Evolutionary conservation across 2,797 vertebrate genomes (phyloP), one percentile per base, ranked within the genome.

Genomic region (Macropus fuliginosus): DNA sequence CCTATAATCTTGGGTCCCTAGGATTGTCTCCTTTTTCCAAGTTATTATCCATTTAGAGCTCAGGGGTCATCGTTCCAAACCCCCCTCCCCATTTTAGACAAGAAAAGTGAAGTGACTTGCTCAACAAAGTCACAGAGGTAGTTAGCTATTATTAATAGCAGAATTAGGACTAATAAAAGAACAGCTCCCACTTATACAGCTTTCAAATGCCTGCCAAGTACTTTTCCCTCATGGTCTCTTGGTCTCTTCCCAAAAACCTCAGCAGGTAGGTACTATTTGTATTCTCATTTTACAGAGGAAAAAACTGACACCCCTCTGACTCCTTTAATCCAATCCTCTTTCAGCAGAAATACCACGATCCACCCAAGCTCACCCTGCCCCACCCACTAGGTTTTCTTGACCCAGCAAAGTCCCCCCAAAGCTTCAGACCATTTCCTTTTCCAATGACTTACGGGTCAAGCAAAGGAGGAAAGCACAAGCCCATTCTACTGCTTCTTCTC

Each of bases 251-350:
- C 21, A 81, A 50, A 46, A 87, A 50, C n/a, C 10, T 8, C 6
- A 9, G 74, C 24, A 87, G 21, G 24, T 50, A 28, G 40, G 24
- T 11, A 1, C 21, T 74, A 24, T 24, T 27, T 34, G 6, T 24
- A 81, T 21, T 24, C 66, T 21, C 66, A 81, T 46, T 87, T 81
- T 81, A 40, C n/a, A 87, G 40, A 54, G 56, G 87, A 28, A 13
- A 2, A 56, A 28, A 31, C 0, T 0, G 18, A 52, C 13, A 0
- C 9, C 29, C 12, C 46, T 29, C 9, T 3, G 46, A 90, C 62
- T 50, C 91, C 56, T 57, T 52, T 94, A 55, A 46, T 50, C 0
- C 0, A 57, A 11, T 90, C 3, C 27, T 18, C 89, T 74, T 54
- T 54, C n/a, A 1, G 56, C 4, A 6, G 50, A 52, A 52, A 40